Evolutionary conservation across 2,113 vertebrate genomes (phyloP), one percentile per base, ranked within the genome.

Genomic region (Toxostoma redivivum): DNA sequence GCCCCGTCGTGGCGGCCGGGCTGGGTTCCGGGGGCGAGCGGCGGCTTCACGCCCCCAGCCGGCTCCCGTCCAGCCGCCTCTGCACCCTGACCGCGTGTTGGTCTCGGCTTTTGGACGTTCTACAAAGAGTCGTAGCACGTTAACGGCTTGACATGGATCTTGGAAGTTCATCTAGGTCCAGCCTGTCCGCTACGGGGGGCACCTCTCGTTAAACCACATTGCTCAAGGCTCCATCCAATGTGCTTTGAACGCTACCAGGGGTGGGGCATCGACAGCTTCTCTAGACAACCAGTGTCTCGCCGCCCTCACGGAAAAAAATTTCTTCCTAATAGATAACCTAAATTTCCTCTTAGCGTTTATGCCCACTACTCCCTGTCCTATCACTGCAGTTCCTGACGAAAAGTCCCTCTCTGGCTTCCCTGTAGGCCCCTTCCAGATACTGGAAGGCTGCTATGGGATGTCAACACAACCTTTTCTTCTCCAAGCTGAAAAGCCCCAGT

Each of bases 1-100:
- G 10, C 1, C 0, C 2, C 0, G 3, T 5, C 2, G 6, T 4
- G 1, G 9, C 6, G 3, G 37, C 33, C 19, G 18, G 24, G 14
- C 24, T 9, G 48, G 24, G 24, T 15, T 14, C 12, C 12, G 48
- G 48, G 14, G 24, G 12, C 47, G 47, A 50, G 48, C 24, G 24
- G 44, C 3, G 30, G 9, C 12, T 5, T 0, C 8, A 3, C 4
- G 33, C 9, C 7, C 3, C 6, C 18, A 5, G 23, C 8, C 15
- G 23, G 8, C 20, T n/a, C n/a, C n/a, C n/a, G n/a, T n/a, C 6
- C 18, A 5, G 23, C 8, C 15, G 23, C 20, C 12, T 19, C 23
- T 28, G 33, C 3, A 7, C 10, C 20, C 10, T 20, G 2, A 5
- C 25, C 25, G 25, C 13, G 16, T 1, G 19, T n/a, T 31, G 23